A percentile compares a stretch with the other conserved stretches of the same genome.
phyloP scores from a whole-genome alignment of 37 sponge, comb jelly and placozoan genomes.

The Chondrilla cf. caribensis region DNA sequence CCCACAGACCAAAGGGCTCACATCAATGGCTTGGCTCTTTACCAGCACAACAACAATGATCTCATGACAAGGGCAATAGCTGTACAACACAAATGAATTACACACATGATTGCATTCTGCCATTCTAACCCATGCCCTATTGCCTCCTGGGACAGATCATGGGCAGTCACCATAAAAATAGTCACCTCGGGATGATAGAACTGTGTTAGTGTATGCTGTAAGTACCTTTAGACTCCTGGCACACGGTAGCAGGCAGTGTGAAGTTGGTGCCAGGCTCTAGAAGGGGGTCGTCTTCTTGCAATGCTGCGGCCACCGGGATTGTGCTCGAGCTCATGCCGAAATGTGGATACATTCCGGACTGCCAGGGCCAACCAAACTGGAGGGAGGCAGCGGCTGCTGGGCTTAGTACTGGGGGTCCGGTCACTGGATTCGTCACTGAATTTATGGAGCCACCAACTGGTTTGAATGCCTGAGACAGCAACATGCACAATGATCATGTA shows the following conservation, averaged over 20 bases:
- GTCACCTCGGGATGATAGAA: too few relatives aligned
- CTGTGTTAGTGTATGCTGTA: neutral
- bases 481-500: too few relatives aligned
- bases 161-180: too few relatives aligned
- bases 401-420: conserved; percentile 7
- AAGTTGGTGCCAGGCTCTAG: conserved; percentile 46
- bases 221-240: conserved; percentile 85
- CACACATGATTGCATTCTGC: too few relatives aligned
- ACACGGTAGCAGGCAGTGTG: conserved; percentile 57
- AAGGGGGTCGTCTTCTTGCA: neutral
- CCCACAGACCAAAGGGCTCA: too few relatives aligned
- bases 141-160: too few relatives aligned
- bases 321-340: neutral
- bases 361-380: conserved; percentile 43
- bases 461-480: neutral
- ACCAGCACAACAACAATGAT: too few relatives aligned
- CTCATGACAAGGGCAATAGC: too few relatives aligned
- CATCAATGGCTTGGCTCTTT: too few relatives aligned
- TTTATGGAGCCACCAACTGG: neutral
- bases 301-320: neutral
- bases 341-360: neutral
- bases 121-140: too few relatives aligned
- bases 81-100: too few relatives aligned
- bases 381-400: conserved; percentile 44
- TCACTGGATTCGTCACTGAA: neutral